Evolutionary conservation across 37 sponge, comb jelly and placozoan species (phyloP).

Genomic region (Aphrocallistes beatrix): DNA sequence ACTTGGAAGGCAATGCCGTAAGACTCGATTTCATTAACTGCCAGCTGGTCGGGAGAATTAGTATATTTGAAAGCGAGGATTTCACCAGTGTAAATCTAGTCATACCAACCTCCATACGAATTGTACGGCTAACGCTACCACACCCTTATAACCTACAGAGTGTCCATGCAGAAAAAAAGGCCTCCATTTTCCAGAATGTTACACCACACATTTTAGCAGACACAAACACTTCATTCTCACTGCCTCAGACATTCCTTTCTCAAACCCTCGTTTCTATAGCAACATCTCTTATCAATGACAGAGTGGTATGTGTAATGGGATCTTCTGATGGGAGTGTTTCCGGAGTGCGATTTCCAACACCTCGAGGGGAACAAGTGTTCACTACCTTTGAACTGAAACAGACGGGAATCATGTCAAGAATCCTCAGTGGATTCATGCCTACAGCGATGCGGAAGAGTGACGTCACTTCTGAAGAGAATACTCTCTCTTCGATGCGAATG

Average conservation of each 20-base stretch:
- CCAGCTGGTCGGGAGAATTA: neutral
- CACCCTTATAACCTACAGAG: neutral
- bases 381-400: neutral
- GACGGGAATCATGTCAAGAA: neutral
- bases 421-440: neutral
- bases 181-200: conserved; percentile 6
- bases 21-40: neutral
- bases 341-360: neutral
- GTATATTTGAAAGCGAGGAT: neutral
- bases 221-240: neutral
- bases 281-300: neutral
- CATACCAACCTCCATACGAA: neutral
- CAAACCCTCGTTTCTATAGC: neutral
- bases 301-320: neutral
- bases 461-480: neutral
- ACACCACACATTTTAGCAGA: neutral
- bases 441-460: neutral
- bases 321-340: neutral
- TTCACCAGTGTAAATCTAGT: neutral
- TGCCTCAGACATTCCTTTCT: conserved; percentile 9
- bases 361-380: neutral
- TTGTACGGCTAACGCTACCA: neutral
- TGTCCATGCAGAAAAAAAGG: neutral
- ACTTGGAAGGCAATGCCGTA: neutral
- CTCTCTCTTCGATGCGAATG: neutral